phyloP scores from a whole-genome alignment of 2,888 invertebrate species.

The Chaetoderma sp. region DNA sequence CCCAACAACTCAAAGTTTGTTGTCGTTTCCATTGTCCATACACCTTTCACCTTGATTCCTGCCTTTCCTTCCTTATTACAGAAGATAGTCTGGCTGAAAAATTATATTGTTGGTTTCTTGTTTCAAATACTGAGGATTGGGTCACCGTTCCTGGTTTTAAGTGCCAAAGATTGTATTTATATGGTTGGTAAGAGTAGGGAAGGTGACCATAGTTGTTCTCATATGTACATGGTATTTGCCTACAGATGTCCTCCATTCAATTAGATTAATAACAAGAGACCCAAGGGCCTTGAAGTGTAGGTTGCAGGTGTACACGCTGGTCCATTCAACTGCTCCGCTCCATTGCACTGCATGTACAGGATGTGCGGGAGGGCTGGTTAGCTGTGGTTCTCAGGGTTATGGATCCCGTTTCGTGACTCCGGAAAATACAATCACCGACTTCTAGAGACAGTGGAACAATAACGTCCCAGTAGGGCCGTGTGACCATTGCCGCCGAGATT shows the following conservation, averaged over 20 bases:
- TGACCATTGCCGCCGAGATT: no score
- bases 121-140: neutral
- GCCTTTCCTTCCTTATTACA: neutral
- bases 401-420: no score
- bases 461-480: no score
- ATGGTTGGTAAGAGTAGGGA: neutral
- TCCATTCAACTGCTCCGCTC: no score
- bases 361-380: no score
- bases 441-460: no score
- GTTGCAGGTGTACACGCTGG: no score
- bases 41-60: neutral
- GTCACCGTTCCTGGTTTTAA: neutral
- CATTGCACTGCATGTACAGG: no score
- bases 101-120: neutral
- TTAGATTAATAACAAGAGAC: no score
- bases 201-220: neutral
- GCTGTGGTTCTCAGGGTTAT: no score
- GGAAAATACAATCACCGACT: no score
- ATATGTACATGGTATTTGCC: neutral
- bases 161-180: neutral
- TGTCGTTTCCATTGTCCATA: neutral
- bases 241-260: neutral
- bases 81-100: neutral
- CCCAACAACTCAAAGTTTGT: neutral
- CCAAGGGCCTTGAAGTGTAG: no score